These are phyloP conservation scores for Hyperopisus bebe DNA, from an alignment of 2,113 vertebrate species.

Conservation along the genomic window DNA sequence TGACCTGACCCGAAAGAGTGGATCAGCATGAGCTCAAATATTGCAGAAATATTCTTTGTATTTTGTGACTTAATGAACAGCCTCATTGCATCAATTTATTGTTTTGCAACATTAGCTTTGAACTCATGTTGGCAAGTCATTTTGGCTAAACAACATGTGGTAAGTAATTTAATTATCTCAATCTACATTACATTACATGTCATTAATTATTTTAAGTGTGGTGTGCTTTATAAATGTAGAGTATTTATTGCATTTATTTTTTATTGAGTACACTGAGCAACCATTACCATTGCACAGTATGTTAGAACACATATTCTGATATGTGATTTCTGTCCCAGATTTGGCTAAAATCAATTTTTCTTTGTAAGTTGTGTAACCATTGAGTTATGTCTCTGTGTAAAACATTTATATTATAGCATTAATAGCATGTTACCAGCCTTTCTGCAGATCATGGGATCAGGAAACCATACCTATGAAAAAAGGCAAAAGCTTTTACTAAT, in stretches of 20 bases:
- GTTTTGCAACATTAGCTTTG: neutral
- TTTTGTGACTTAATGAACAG: neutral
- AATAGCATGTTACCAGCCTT: neutral
- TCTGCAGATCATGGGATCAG: neutral
- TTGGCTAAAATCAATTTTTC: neutral
- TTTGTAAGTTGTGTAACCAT: neutral
- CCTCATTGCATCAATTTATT: neutral
- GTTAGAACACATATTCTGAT: neutral
- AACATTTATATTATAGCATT: neutral
- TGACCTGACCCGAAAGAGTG: neutral
- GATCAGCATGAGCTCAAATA: neutral
- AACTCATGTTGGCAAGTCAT: neutral
- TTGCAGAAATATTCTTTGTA: neutral
- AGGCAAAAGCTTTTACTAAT: neutral
- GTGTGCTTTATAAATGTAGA: neutral
- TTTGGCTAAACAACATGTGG: neutral
- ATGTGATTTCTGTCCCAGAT: neutral
- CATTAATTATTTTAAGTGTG: neutral
- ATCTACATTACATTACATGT: neutral
- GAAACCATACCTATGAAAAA: neutral
- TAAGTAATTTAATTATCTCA: neutral
- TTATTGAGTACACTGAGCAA: neutral
- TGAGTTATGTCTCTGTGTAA: neutral
- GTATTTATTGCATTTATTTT: neutral
- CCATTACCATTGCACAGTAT: neutral